Conservation (phyloP, 2,113 vertebrate species). For the Parotia lawesii region DNA sequence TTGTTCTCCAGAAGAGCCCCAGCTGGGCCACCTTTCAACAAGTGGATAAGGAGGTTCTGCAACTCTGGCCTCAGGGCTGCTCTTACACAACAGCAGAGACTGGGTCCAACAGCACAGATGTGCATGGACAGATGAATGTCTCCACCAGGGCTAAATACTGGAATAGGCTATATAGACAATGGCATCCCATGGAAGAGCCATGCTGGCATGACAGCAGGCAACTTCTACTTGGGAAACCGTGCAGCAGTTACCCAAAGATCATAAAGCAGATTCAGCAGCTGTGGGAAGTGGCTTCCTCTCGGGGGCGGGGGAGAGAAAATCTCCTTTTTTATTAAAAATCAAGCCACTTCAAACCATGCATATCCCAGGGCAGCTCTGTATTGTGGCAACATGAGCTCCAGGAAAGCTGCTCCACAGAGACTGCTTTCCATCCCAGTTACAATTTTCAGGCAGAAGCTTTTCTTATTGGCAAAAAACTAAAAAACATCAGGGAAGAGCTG, state of each 20-base stretch:
- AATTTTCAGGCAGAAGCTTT: background rate
- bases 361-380: background rate
- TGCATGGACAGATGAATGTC: background rate
- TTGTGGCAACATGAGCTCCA: fast-evolving
- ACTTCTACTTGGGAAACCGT: background rate
- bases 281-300: background rate
- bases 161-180: fast-evolving
- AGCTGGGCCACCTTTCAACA: background rate
- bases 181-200: background rate
- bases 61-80: background rate
- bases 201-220: background rate
- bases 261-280: background rate
- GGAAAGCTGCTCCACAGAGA: background rate
- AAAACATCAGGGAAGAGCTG: fast-evolving
- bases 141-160: background rate
- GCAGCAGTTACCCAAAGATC: background rate
- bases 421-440: background rate
- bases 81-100: background rate
- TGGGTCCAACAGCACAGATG: background rate
- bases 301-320: background rate
- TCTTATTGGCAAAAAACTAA: background rate
- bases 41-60: background rate
- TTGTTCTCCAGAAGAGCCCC: background rate
- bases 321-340: background rate
- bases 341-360: background rate